Percentiles rank a stretch among this genome's conserved stretches.
Evolutionary conservation across 2,888 invertebrate species (phyloP).

Genomic region (Rhabditoides inermis): DNA sequence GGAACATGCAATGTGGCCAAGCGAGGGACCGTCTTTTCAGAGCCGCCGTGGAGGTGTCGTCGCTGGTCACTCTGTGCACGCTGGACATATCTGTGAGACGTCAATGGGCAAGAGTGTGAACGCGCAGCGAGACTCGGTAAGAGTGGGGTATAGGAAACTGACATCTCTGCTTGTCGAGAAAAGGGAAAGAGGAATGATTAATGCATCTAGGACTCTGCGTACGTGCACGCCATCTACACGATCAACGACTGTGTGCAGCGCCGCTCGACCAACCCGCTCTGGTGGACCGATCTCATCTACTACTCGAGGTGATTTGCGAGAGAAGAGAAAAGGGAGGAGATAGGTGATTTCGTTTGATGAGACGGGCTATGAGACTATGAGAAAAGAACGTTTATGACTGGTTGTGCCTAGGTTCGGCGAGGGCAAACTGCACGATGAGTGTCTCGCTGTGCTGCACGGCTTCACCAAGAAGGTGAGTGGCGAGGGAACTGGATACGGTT

Average conservation of each 20-base stretch:
- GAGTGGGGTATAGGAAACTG: too few species aligned
- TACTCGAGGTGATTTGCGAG: too few species aligned
- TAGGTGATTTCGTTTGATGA: too few species aligned
- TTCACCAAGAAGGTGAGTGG: slow-evolving; percentile 62
- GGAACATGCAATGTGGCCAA: too few species aligned
- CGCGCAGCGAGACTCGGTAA: slow-evolving; percentile 61
- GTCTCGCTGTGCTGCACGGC: slow-evolving; percentile 61
- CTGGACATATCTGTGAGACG: slow-evolving; percentile 65
- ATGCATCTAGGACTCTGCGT: slow-evolving; percentile 40
- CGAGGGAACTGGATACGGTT: too few species aligned
- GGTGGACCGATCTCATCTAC: slow-evolving; percentile 53
- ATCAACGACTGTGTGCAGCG: slow-evolving; percentile 53
- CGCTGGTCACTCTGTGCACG: slow-evolving; percentile 57
- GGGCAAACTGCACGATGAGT: slow-evolving; percentile 61
- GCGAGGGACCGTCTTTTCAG: slow-evolving; percentile 8
- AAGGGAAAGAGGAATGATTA: neutral
- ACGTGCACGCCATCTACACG: slow-evolving; percentile 46
- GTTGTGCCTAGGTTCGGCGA: slow-evolving; percentile 43
- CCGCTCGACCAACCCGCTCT: slow-evolving; percentile 54
- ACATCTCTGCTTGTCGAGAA: too few species aligned
- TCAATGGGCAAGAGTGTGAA: slow-evolving; percentile 73
- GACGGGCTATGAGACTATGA: too few species aligned
- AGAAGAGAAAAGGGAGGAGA: too few species aligned
- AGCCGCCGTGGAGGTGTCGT: slow-evolving; percentile 36
- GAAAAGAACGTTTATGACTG: too few species aligned